Base-by-base conservation (phyloP, 2,888 invertebrate genomes). In the Cheilosia scutellata region DNA sequence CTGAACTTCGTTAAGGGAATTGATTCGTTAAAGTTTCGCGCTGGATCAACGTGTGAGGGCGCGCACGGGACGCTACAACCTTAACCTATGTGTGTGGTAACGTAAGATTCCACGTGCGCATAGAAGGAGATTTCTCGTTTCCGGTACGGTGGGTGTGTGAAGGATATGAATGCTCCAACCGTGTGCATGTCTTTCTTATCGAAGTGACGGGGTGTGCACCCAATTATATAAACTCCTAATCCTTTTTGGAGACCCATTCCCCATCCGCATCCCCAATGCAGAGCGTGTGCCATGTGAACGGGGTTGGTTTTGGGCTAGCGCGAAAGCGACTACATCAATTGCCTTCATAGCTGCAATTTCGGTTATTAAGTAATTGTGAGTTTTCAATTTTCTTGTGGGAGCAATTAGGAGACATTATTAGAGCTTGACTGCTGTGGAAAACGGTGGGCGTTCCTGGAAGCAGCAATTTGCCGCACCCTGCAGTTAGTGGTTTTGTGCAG, bases 1-100 rank as follows among this genome's bases (percentile, higher is more conserved):
- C 79, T 84, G 80, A 84, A 79, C 79, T 79, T 84, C 75, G 79
- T 75, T 84, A 80, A 74, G 79, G 79, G 84, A 80, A 80, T 84
- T 84, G 84, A 84, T 84, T 84, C 84, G 79, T 75, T 84, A 84
- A 84, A 84, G 79, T 79, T 84, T 71, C 57, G 74, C 70, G 75
- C 58, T 65, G 74, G 65, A 75, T 75, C 65, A 44, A 51, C 63
- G 51, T 33, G 25, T 51, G 6, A 40, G 25, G 37, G 40, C 5
- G 7, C 25, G 11, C 51, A 33, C 44, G 55, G 63, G 37, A 60
- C 76, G 65, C 16, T 33, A 16, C n/a, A 57, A 49, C 49, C 42
- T 72, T 33, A 68, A 57, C 27, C 51, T 27, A 20, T 40, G 25
- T 58, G 40, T 49, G 49, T 37, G 58, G 70, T 78, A 49, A 60